phyloP scores from a whole-genome alignment of 2,113 vertebrate genomes.

The Upupa epops region DNA sequence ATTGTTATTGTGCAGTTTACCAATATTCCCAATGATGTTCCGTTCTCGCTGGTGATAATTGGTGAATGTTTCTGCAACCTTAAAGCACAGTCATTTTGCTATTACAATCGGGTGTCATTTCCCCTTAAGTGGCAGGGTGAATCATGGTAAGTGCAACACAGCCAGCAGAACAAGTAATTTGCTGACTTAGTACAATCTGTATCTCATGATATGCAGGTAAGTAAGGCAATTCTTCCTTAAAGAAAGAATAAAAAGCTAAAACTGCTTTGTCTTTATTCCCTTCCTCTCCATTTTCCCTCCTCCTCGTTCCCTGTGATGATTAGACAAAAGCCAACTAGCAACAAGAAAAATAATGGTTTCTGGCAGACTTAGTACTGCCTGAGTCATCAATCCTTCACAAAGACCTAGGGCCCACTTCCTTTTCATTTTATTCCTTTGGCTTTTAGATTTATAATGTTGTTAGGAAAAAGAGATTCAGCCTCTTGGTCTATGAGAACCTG shows the following conservation, averaged over 20 bases:
- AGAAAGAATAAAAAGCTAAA: constrained; percentile 27
- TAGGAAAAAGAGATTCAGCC: constrained; percentile 63
- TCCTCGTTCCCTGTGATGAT: neutral
- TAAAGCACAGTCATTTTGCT: neutral
- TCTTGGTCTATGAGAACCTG: constrained; percentile 64
- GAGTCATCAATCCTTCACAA: constrained; percentile 51
- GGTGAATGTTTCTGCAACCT: constrained; percentile 19
- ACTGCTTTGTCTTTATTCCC: neutral
- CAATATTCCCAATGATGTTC: neutral
- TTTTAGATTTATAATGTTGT: constrained; percentile 68
- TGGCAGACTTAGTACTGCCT: constrained; percentile 1
- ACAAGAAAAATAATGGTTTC: constrained; percentile 23
- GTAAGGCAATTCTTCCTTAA: constrained; percentile 30
- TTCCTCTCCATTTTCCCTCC: neutral
- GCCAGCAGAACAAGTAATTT: constrained; percentile 31
- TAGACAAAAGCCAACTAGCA: constrained; percentile 37
- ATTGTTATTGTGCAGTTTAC: neutral
- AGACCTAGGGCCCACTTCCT: constrained; percentile 42
- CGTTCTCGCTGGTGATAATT: neutral
- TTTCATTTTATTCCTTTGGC: constrained; percentile 56
- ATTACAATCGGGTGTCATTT: constrained; percentile 18
- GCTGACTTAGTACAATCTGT: constrained; percentile 47
- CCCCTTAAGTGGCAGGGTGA: constrained; percentile 29
- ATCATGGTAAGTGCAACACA: neutral
- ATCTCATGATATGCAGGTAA: constrained; percentile 21